A percentile compares a stretch with the other conserved stretches of the same genome.
These are phyloP conservation scores for Ericerus pela DNA, from an alignment of 1,140 invertebrate genomes.

Conservation along the genomic window DNA sequence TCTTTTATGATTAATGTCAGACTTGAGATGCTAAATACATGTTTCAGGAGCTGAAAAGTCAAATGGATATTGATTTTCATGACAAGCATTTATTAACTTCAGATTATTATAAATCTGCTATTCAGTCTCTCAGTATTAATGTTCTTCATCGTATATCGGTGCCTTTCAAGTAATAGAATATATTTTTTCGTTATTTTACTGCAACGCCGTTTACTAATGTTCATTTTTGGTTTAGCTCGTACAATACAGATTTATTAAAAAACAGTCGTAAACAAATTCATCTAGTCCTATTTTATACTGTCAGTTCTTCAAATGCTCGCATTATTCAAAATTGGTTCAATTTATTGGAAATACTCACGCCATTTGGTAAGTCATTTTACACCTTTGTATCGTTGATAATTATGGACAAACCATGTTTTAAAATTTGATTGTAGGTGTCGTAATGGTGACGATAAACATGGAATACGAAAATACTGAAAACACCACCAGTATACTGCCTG, in stretches of 20 bases:
- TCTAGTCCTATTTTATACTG: neutral
- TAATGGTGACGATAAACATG: slow-evolving; percentile 1
- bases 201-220: too few relatives aligned
- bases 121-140: neutral
- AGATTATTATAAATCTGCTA: neutral
- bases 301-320: neutral
- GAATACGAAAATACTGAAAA: neutral
- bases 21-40: neutral
- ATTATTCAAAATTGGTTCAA: slow-evolving; percentile 1
- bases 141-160: slow-evolving; percentile 1
- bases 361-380: neutral
- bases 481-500: neutral
- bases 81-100: neutral
- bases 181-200: neutral
- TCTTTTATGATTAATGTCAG: too few relatives aligned
- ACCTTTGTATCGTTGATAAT: neutral
- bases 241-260: neutral
- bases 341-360: slow-evolving; percentile 5
- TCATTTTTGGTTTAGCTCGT: too few relatives aligned
- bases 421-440: too few relatives aligned
- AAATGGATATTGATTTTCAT: slow-evolving; percentile 1
- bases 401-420: too few relatives aligned
- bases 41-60: slow-evolving; percentile 2
- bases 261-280: neutral
- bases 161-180: neutral